Base-by-base conservation (phyloP, 2,888 invertebrate genomes). In the Microplitis manilae region DNA sequence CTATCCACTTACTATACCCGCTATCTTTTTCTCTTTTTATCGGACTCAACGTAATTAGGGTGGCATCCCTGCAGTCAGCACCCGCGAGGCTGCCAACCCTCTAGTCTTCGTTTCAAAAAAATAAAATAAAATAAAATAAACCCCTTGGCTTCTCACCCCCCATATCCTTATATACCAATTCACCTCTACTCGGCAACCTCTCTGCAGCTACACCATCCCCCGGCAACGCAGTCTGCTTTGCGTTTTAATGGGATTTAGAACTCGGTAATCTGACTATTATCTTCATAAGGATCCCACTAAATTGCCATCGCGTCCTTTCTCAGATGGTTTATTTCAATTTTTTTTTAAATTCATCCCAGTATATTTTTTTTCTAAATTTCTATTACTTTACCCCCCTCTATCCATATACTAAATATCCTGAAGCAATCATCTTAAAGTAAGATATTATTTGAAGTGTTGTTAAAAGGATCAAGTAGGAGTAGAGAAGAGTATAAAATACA, bases 21-120 rank as follows among this genome's bases (percentile, higher is more conserved):
- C 40, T 62, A 38, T 62, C 30, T 65, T 68, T 61, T 76, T 77
- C 78, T 78, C 82, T 86, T 86, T 86, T 86, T 88, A 87, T 88
- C 86, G 86, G 85, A 85, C 84, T 86, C 82, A 85, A 86, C 87
- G 87, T 90, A 90, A 89, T 89, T 90, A 90, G 89, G 89, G 87
- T 88, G 85, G 89, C 87, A 89, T 89, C 88, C 85, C 87, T 85
- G 86, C 88, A 87, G 87, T 86, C 88, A 84, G 84, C 86, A 82
- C 83, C 84, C 81, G 74, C 77, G 77, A 70, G 65, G 72, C 41
- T 68, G 79, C 68, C 79, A 83, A 81, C 77, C 81, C 68, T 67
- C 68, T 60, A 68, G 59, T 79, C 69, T 77, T 71, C 39, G 13
- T 71, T 72, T 75, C 73, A 65, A 69, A 30, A 30, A 30, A 30